Evolutionary conservation across 64 coral and sea anemone genomes (phyloP), one percentile per base, ranked within the genome.

Genomic region (Montipora capricornis): DNA sequence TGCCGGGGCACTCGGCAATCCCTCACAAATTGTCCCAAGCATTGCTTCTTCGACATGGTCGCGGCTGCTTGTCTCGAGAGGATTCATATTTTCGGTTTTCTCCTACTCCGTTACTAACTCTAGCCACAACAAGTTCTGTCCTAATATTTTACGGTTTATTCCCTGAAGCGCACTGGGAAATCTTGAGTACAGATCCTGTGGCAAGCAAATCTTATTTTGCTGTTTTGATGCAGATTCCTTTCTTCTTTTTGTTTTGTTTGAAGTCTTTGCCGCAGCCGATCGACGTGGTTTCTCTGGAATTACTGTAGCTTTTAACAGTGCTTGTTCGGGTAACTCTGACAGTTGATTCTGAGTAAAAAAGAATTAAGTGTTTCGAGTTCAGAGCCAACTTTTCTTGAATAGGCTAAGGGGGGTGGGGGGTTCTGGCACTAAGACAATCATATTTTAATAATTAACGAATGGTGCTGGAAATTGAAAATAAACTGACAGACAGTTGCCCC

Each of bases 71-170:
- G 37, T 37, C 37, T 37, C 37, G 37, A 37, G 37, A 37, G 37
- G 37, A 37, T 37, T 37, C 37, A 37, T 37, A 37, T 37, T 37
- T 57, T 57, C 53, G 53, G 53, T 57, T 57, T 57, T 57, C 53
- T n/a, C 75, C 20, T 17, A 26, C 74, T 78, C 76, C 76, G 49
- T 49, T 78, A 50, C 47, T 51, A 86, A 50, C 9, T 7, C 46
- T 49, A 86, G 15, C 82, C 82, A 86, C 37, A 86, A 5, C 17
- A 86, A 48, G 22, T 86, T 86, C n/a, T 86, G 82, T 73, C 44
- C 82, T 37, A 73, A 5, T 71, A 86, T 69, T 73, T 68, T 71
- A 50, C n/a, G 82, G 66, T 86, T 86, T 49, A 86, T 86, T 51
- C 46, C n/a, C 45, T 71, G 45, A 48, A 86, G 82, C 8, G 82